Percentiles rank a stretch among this genome's conserved stretches.
phyloP scores from a whole-genome alignment of 2,797 vertebrate species.

The Poeciliopsis presidionis region DNA sequence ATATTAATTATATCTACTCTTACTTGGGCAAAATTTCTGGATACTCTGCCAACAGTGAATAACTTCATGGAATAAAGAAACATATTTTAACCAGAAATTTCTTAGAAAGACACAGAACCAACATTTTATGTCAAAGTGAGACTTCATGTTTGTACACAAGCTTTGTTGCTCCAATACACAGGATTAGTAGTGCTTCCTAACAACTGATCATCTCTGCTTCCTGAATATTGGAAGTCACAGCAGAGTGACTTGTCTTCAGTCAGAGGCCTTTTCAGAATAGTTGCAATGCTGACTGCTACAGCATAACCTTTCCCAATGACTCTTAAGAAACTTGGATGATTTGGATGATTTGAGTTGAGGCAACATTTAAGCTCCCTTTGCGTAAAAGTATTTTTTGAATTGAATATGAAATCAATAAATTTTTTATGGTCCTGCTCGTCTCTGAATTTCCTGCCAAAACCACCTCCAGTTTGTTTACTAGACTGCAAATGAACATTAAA shows the following conservation, averaged over 20 bases:
- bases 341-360: not conserved
- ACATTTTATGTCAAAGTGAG: not conserved
- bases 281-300: not conserved
- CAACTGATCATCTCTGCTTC: not conserved
- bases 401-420: not conserved
- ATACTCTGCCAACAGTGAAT: not conserved
- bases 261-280: not conserved
- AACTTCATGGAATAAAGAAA: not conserved
- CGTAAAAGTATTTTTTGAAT: not conserved
- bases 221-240: not conserved
- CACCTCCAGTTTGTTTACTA: not conserved
- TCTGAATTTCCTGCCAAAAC: not conserved
- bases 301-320: not conserved
- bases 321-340: not conserved
- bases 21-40: not conserved
- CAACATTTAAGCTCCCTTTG: not conserved
- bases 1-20: not conserved
- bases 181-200: not conserved
- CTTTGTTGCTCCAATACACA: not conserved
- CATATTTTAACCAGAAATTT: not conserved
- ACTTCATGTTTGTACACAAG: not conserved
- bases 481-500: not conserved
- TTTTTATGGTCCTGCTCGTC: not conserved
- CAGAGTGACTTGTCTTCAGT: not conserved
- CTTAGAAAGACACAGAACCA: not conserved